Percentiles rank a stretch among this genome's conserved stretches.
These are phyloP conservation scores for Spongia lamella DNA, from an alignment of 37 sponge, comb jelly and placozoan species.

Conservation along the genomic window DNA sequence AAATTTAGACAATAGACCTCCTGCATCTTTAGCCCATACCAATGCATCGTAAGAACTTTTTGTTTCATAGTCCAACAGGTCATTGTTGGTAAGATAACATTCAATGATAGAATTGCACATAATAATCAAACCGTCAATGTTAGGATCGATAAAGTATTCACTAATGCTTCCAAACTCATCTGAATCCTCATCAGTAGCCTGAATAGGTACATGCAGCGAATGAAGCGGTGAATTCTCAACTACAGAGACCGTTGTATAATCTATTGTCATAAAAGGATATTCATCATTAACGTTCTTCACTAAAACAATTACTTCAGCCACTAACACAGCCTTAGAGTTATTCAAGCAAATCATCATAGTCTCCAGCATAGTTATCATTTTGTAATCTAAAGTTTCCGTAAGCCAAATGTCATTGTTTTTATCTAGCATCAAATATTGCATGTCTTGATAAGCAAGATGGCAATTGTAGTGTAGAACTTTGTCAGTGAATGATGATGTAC, in stretches of 20 bases:
- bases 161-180: background rate
- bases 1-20: background rate
- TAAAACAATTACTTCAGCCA: background rate
- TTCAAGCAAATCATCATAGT: background rate
- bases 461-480: background rate
- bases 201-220: background rate
- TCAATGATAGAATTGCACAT: background rate
- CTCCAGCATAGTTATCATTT: background rate
- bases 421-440: background rate
- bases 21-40: slow-evolving; percentile 10
- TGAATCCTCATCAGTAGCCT: slow-evolving; percentile 10
- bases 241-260: background rate
- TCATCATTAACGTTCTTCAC: slow-evolving; percentile 22
- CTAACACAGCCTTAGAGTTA: background rate
- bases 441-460: background rate
- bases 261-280: background rate
- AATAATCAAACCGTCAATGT: background rate
- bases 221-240: slow-evolving; percentile 21
- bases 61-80: slow-evolving; percentile 7
- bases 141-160: slow-evolving; percentile 11
- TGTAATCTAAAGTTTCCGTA: slow-evolving; percentile 4
- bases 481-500: background rate
- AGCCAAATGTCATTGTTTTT: background rate
- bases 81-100: slow-evolving; percentile 12
- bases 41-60: background rate